These are phyloP conservation scores for Enteromius radiatus DNA, from an alignment of 2,797 vertebrate species.

Conservation along the genomic window DNA sequence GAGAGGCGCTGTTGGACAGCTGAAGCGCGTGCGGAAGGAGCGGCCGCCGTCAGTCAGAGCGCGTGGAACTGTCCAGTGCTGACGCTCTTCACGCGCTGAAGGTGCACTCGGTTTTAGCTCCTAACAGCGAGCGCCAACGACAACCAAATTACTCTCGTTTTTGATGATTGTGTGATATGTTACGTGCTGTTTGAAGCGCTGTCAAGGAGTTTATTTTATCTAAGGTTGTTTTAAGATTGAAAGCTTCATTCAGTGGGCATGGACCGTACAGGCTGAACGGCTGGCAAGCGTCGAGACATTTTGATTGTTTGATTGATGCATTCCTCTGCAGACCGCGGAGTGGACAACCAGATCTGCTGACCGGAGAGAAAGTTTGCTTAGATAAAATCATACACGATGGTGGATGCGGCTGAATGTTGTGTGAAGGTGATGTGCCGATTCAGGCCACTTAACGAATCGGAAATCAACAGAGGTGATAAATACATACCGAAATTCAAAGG, in stretches of 20 bases:
- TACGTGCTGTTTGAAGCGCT: not conserved
- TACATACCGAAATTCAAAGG: slow-evolving; percentile 91
- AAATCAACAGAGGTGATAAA: slow-evolving; percentile 89
- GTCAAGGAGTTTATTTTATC: not conserved
- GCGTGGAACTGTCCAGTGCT: slow-evolving; percentile 39
- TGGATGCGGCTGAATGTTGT: slow-evolving; percentile 88
- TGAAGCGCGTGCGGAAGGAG: slow-evolving; percentile 3
- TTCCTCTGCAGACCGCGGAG: slow-evolving; percentile 1
- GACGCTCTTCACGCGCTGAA: slow-evolving; percentile 6
- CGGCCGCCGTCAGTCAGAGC: slow-evolving; percentile 21
- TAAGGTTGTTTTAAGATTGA: not conserved
- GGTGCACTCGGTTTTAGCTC: not conserved
- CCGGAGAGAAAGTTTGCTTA: slow-evolving; percentile 33
- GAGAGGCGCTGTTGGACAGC: slow-evolving; percentile 44
- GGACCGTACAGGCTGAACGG: slow-evolving; percentile 1
- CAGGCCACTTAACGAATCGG: slow-evolving; percentile 89
- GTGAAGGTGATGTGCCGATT: slow-evolving; percentile 97
- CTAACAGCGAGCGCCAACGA: not conserved
- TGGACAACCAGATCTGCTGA: slow-evolving; percentile 27
- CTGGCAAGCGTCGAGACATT: slow-evolving; percentile 19
- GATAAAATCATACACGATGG: slow-evolving; percentile 70
- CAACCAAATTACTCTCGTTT: not conserved
- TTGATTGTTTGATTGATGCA: slow-evolving; percentile 40
- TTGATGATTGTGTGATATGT: not conserved
- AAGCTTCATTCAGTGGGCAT: slow-evolving; percentile 1